Conservation (phyloP, 2,888 invertebrate genomes). For the Drosophila suboccidentalis region DNA sequence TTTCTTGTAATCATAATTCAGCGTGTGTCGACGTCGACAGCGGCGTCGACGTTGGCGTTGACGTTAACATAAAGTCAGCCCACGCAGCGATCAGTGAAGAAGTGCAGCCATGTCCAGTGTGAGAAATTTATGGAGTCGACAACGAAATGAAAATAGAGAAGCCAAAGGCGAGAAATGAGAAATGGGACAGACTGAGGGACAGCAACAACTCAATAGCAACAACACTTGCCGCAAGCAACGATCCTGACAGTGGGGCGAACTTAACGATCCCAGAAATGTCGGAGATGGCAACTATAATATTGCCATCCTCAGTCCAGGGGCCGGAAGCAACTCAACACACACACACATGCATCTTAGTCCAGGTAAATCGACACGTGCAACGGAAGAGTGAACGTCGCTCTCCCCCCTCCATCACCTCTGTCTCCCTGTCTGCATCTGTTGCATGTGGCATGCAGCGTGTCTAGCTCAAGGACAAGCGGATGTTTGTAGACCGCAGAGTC, state of each 20-base stretch:
- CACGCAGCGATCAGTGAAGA: constrained; percentile 53
- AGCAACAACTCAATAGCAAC: constrained; percentile 16
- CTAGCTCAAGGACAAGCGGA: constrained; percentile 78
- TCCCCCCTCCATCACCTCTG: not conserved
- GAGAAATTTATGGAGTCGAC: constrained; percentile 60
- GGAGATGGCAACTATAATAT: constrained; percentile 1
- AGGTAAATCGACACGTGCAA: constrained; percentile 59
- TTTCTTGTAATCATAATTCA: constrained; percentile 72
- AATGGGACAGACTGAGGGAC: constrained; percentile 22
- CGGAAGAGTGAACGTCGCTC: constrained; percentile 29
- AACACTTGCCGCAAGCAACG: constrained; percentile 31
- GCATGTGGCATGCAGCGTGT: constrained; percentile 19
- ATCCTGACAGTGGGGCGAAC: constrained; percentile 9
- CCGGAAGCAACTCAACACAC: constrained; percentile 37
- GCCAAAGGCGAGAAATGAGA: constrained; percentile 21
- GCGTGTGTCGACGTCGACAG: constrained; percentile 59
- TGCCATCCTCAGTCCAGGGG: constrained; percentile 5
- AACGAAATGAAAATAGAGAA: constrained; percentile 36
- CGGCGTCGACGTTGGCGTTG: constrained; percentile 14
- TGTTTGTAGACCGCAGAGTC: constrained; percentile 69
- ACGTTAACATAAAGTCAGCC: constrained; percentile 22
- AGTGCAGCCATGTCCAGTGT: constrained; percentile 62
- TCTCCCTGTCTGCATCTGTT: constrained; percentile 1
- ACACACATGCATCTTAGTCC: constrained; percentile 14
- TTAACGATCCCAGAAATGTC: constrained; percentile 16